Conservation (phyloP, 1,140 invertebrate genomes). For the Tetramorium parvispinum region DNA sequence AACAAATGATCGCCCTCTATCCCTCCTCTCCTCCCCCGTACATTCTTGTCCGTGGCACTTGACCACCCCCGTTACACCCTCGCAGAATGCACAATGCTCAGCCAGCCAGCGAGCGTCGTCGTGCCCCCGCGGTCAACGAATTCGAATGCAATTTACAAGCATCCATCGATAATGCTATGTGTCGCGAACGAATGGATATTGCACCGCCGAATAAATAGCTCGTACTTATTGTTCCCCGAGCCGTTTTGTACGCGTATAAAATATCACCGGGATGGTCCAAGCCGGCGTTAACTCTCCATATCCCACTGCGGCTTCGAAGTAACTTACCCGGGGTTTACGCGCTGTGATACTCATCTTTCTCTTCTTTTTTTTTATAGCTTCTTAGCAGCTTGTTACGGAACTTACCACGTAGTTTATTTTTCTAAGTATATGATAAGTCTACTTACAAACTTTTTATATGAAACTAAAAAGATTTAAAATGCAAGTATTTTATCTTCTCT, state of each 20-base stretch:
- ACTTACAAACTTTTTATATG: background rate
- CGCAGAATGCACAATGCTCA: constrained; percentile 43
- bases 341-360: background rate
- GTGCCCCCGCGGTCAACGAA: constrained; percentile 70
- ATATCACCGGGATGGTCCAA: constrained; percentile 1
- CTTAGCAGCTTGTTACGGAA: background rate
- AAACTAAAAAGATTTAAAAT: background rate
- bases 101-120: constrained; percentile 27
- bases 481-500: background rate
- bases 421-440: background rate
- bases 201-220: constrained; percentile 33
- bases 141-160: constrained; percentile 60
- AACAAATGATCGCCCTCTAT: constrained; percentile 27
- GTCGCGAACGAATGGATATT: constrained; percentile 49
- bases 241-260: constrained; percentile 26
- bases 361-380: constrained; percentile 18
- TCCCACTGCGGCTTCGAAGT: background rate
- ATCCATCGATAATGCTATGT: constrained; percentile 52
- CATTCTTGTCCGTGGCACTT: constrained; percentile 66
- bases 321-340: background rate
- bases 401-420: background rate
- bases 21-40: constrained; percentile 38
- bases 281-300: constrained; percentile 1
- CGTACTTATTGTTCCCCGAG: constrained; percentile 49
- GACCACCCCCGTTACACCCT: background rate